These are phyloP conservation scores for Gallinago undulata DNA, from an alignment of 2,113 vertebrate genomes.

Conservation along the genomic window DNA sequence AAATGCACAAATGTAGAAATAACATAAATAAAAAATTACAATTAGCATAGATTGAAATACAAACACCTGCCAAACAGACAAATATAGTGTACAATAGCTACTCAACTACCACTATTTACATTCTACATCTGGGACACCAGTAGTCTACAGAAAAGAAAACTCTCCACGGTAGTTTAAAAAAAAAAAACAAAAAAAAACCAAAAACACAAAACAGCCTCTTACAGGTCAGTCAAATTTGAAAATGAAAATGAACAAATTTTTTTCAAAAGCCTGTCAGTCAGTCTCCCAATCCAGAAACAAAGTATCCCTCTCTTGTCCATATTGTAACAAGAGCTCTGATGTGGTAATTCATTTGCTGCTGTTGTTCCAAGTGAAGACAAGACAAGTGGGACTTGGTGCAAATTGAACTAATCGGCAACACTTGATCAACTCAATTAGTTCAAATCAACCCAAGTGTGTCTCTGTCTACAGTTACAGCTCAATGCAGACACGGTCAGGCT, in stretches of 20 bases:
- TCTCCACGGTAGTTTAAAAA: not conserved
- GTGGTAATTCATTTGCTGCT: not conserved
- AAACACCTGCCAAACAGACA: not conserved
- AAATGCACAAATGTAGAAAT: not conserved
- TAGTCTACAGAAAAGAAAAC: not conserved
- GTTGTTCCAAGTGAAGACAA: constrained; percentile 11
- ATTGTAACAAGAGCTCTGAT: not conserved
- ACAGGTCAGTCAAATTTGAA: not conserved
- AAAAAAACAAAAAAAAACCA: too few species aligned
- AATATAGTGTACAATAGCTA: not conserved
- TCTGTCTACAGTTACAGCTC: constrained; percentile 6
- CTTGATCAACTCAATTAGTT: constrained; percentile 57
- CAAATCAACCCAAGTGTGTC: constrained; percentile 42
- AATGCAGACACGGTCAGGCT: not conserved
- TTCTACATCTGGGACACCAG: not conserved
- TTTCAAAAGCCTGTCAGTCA: not conserved
- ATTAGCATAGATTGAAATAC: not conserved
- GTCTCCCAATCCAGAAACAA: not conserved
- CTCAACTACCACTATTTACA: not conserved
- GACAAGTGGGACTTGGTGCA: constrained; percentile 25
- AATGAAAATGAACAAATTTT: not conserved
- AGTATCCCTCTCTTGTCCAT: not conserved
- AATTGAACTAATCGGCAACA: constrained; percentile 40
- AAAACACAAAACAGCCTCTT: not conserved
- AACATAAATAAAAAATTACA: not conserved